A percentile compares a stretch with the other conserved stretches of the same genome.
phyloP scores from a whole-genome alignment of 2,888 invertebrate species.

The Troides helena region DNA sequence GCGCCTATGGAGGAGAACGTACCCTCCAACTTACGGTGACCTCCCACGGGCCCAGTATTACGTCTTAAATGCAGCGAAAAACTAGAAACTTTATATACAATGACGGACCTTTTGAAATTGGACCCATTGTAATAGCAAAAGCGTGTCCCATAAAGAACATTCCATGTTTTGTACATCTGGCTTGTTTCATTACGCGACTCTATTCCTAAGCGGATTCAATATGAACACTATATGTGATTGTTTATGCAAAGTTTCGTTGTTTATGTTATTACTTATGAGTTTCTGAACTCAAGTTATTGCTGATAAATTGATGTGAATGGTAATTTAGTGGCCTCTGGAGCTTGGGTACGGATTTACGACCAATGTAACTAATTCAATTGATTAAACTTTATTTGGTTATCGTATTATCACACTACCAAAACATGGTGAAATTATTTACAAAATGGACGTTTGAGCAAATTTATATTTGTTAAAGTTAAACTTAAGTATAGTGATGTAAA shows the following conservation, averaged over 20 bases:
- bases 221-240: constrained; percentile 29
- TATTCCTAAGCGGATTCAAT: constrained; percentile 32
- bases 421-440: not conserved
- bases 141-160: constrained; percentile 73
- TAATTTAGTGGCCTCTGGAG: constrained; percentile 25
- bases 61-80: constrained; percentile 40
- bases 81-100: constrained; percentile 40
- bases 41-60: constrained; percentile 37
- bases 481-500: no score
- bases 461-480: no score
- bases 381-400: constrained; percentile 7
- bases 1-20: constrained; percentile 45
- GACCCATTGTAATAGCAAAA: constrained; percentile 64
- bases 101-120: constrained; percentile 56
- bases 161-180: constrained; percentile 71
- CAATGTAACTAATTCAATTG: constrained; percentile 7
- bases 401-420: not conserved
- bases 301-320: constrained; percentile 27
- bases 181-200: constrained; percentile 62
- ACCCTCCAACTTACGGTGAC: constrained; percentile 45
- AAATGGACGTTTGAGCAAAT: no score
- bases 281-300: constrained; percentile 22
- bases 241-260: constrained; percentile 29
- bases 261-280: constrained; percentile 30
- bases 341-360: constrained; percentile 5